Conservation (phyloP, 2,113 vertebrate genomes). For the Xiphorhynchus elegans region DNA sequence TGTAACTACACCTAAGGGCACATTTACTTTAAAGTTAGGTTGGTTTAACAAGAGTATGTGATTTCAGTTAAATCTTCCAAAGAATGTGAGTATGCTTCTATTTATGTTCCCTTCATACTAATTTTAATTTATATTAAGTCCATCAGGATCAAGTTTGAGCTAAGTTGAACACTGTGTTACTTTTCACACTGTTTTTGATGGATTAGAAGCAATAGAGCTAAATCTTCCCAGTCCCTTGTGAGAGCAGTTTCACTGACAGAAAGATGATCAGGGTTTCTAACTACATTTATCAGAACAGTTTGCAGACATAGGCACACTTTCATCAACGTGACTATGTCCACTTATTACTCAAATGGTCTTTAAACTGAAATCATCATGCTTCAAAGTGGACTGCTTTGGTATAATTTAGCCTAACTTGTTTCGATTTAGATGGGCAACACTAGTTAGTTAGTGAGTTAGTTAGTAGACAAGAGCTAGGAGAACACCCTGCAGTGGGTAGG, state of each 20-base stretch:
- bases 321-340: background rate
- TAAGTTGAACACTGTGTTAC: background rate
- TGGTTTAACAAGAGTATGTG: constrained; percentile 1
- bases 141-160: constrained; percentile 5
- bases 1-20: background rate
- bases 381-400: background rate
- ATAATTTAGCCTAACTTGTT: background rate
- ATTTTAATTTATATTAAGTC: constrained; percentile 36
- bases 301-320: background rate
- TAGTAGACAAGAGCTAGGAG: background rate
- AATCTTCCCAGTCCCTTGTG: background rate
- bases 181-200: background rate
- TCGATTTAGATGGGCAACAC: background rate
- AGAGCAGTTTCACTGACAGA: background rate
- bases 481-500: background rate
- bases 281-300: background rate
- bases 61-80: constrained; percentile 11
- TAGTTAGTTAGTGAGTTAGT: background rate
- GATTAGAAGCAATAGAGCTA: constrained; percentile 19
- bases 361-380: background rate
- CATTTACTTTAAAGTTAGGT: background rate
- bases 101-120: constrained; percentile 5
- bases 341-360: background rate
- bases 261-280: background rate
- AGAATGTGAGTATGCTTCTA: background rate